Base-by-base conservation (phyloP, 2,888 invertebrate species). In the Orchestes rusci region DNA sequence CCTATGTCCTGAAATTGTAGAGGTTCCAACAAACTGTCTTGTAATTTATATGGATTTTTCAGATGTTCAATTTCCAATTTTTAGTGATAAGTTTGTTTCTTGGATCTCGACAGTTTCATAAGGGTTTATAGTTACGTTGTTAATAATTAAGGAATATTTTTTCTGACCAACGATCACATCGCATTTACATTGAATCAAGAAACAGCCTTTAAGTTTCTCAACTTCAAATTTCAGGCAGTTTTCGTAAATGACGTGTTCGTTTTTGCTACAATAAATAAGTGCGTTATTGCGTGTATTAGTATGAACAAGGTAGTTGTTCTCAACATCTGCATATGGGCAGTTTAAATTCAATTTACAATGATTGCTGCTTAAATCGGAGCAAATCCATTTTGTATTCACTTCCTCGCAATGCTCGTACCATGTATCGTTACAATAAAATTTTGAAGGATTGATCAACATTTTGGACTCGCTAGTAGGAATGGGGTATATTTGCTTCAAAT, bases 341-440 rank as follows among this genome's bases (percentile, higher is more conserved):
- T 43, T 30, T 23, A 7, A 10, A 2, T 5, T 3, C 4, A 43
- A 2, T 20, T 10, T 5, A 20, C 37, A 31, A 19, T 20, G 19
- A 30, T 30, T 16, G 2, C 12, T 8, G 18, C 16, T 5, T 8
- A 17, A 35, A 17, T 42, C 15, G 1, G 20, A 33, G 12, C 40
- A 42, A 2, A 42, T 7, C 42, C 42, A 42, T 34, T 28, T 35
- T 2, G 16, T 7, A 27, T 18, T 42, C 12, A 42, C 17, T 27
- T 35, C 29, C 2, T 13, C 3, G 20, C 44, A 44, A 3, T n/a
- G 3, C 18, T 39, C 31, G 38, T 38, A 43, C 30, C 43, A 43
- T 13, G 29, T 2, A 2, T 29, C 23, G 13, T 43, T 39, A 39
- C 43, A 39, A 17, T 31, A 43, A 30, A 38, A 43, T 20, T 39